Evolutionary conservation across 2,797 vertebrate genomes (phyloP).

Genomic region (Hypotaenidia okinawae): DNA sequence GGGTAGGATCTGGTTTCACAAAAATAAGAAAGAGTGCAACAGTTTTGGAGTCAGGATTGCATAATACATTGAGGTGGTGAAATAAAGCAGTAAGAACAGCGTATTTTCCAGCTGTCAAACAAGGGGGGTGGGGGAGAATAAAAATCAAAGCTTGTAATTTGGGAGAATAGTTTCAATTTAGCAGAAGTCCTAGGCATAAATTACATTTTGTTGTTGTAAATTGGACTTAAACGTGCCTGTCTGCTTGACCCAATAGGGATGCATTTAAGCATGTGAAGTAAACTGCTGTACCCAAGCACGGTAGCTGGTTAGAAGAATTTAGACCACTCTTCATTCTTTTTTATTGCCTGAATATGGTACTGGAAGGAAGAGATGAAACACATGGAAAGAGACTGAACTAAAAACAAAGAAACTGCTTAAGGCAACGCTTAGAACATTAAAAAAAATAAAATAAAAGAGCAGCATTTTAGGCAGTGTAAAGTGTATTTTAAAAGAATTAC

Average conservation of each 20-base stretch:
- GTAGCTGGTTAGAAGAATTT: neutral
- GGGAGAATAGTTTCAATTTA: neutral
- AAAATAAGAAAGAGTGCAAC: neutral
- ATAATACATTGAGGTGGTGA: neutral
- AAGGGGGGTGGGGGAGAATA: neutral
- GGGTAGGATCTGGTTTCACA: neutral
- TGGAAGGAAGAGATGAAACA: neutral
- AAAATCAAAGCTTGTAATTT: neutral
- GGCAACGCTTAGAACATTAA: neutral
- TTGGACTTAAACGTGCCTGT: neutral
- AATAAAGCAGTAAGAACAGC: neutral
- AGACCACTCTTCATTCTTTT: neutral
- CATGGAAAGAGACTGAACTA: neutral
- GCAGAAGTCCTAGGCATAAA: neutral
- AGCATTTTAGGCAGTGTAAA: neutral
- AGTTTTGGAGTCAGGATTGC: neutral
- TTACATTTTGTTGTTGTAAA: neutral
- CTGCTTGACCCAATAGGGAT: neutral
- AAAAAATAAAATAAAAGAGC: neutral
- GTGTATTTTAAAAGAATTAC: neutral
- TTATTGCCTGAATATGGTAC: neutral
- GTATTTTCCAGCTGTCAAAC: neutral
- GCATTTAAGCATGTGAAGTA: neutral
- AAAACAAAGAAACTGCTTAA: slow-evolving; percentile 6
- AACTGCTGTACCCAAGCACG: neutral